Evolutionary conservation across 2,113 vertebrate genomes (phyloP).

Genomic region (Sylvilagus bachmani): DNA sequence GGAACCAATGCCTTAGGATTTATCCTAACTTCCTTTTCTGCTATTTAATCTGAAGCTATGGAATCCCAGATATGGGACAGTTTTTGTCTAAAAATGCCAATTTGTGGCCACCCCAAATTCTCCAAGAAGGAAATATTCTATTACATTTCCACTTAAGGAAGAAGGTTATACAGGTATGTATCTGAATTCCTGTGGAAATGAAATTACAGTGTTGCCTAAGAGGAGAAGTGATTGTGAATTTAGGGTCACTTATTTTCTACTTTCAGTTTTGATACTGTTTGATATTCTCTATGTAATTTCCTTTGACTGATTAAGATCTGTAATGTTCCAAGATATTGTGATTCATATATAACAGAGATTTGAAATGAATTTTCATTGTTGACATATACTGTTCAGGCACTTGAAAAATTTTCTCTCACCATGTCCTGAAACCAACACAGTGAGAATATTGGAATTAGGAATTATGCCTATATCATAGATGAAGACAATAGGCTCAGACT

Average conservation of each 20-base stretch:
- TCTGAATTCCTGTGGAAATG: neutral
- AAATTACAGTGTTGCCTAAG: neutral
- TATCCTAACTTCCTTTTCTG: neutral
- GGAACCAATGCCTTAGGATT: too few species aligned
- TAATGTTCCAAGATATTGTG: constrained; percentile 21
- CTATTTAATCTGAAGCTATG: neutral
- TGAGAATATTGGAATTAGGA: neutral
- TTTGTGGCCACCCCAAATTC: neutral
- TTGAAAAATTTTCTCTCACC: constrained; percentile 14
- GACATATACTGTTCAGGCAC: neutral
- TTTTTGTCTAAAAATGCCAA: neutral
- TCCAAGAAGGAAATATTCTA: neutral
- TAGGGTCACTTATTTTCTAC: constrained; percentile 14
- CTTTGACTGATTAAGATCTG: constrained; percentile 41
- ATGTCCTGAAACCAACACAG: neutral
- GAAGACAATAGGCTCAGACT: neutral
- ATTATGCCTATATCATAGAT: neutral
- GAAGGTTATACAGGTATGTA: neutral
- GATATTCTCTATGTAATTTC: constrained; percentile 56
- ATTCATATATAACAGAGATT: constrained; percentile 21
- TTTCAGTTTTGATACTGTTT: constrained; percentile 49
- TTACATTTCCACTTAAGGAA: neutral
- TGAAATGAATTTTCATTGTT: constrained; percentile 52
- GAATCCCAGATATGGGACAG: neutral
- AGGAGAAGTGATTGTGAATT: neutral